Evolutionary conservation across 2,797 vertebrate genomes (phyloP), one percentile per base, ranked within the genome.

Genomic region (Pteronotus mesoamericanus): DNA sequence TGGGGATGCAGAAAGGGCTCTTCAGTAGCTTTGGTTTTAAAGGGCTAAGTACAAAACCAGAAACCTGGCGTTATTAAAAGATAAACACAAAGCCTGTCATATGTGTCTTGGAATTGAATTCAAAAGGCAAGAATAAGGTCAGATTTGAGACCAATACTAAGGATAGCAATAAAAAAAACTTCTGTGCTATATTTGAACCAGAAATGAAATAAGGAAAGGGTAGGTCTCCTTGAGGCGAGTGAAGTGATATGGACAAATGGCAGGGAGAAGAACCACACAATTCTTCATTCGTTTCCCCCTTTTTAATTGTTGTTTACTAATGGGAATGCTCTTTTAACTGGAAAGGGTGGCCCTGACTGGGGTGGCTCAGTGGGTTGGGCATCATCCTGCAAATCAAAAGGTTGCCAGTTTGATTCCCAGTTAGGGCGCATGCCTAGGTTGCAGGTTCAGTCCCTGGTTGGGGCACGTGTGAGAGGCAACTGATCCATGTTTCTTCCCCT

Each of bases 111-210:
- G 83, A 93, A 68, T 61, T 19, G 42, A 96, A 94, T 82, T 82
- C 42, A 51, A 86, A 95, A 92, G 86, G 42, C 48, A 42, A 90
- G 77, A 92, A 85, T 74, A 61, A 91, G n/a, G 72, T 69, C 15
- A 57, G 39, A 71, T 86, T 48, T 84, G 66, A 84, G 82, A 39
- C 71, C 86, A 74, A 86, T 37, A 48, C 61, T 55, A 37, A 42
- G 74, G 78, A 66, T 78, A 69, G 77, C 88, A 57, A 46, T 44
- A 16, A 75, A 84, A 72, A 72, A 29, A 44, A 44, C 55, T 78
- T 95, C 94, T 92, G 29, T 51, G 53, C 21, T 78, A 4, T 34
- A 79, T 74, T 89, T 94, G 89, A 94, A 34, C 34, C 68, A 79
- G 68, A 91, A 94, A 93, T 79, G 79, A 95, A 96, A 55, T 48